Evolutionary conservation across 1,140 invertebrate genomes (phyloP).

Genomic region (Pseudomyrmex dendroicus): DNA sequence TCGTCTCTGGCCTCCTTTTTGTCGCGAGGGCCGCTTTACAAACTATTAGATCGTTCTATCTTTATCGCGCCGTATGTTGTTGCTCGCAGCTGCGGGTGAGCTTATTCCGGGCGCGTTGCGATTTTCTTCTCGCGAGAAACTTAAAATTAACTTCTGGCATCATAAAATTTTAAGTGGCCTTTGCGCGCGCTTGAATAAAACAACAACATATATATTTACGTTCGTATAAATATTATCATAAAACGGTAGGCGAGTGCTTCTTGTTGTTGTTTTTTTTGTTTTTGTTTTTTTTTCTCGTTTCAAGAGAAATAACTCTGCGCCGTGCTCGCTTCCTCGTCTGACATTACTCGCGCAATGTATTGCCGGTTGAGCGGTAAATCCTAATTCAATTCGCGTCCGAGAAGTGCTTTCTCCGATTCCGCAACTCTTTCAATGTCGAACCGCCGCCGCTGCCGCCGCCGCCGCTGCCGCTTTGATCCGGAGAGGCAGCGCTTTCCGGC

Average conservation of each 20-base stretch:
- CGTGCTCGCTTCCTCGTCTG: background rate
- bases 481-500: conserved; percentile 15
- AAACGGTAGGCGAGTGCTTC: no score
- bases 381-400: conserved; percentile 51
- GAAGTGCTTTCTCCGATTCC: conserved; percentile 33
- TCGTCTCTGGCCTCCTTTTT: conserved; percentile 45
- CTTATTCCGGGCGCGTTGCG: no score
- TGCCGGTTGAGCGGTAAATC: conserved; percentile 3
- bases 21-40: conserved; percentile 30
- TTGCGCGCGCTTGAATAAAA: background rate
- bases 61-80: conserved; percentile 2
- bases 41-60: conserved; percentile 37
- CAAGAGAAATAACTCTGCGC: no score
- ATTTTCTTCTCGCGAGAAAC: background rate
- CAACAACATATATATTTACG: no score
- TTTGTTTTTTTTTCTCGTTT: no score
- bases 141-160: conserved; percentile 30
- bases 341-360: conserved; percentile 23
- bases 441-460: no score
- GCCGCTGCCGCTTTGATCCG: background rate
- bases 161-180: background rate
- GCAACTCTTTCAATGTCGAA: no score
- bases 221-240: background rate
- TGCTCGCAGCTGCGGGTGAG: conserved; percentile 1
- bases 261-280: no score